These are phyloP conservation scores for Zelostemma sp. DNA, from an alignment of 1,140 invertebrate species.

Conservation along the genomic window DNA sequence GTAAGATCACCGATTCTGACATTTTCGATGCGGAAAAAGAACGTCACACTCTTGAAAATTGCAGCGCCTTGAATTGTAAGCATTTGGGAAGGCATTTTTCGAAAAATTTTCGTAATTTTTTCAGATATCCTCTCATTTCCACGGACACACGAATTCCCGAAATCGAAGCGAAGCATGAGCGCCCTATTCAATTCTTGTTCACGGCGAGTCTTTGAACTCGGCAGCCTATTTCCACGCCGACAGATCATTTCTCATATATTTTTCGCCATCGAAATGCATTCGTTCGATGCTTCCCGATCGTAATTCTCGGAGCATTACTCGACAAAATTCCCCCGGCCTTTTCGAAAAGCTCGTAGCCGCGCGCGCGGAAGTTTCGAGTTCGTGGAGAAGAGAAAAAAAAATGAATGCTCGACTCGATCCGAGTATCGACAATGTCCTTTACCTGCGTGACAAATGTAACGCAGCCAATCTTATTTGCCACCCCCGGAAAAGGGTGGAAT, in stretches of 20 bases:
- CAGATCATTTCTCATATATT: slow-evolving; percentile 71
- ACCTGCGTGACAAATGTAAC: slow-evolving; percentile 52
- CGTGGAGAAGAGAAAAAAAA: background rate
- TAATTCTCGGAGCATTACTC: slow-evolving; percentile 64
- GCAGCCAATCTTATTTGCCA: slow-evolving; percentile 40
- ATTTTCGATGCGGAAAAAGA: too few relatives aligned
- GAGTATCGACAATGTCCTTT: slow-evolving; percentile 5
- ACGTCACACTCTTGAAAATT: too few relatives aligned
- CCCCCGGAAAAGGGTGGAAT: slow-evolving; percentile 38
- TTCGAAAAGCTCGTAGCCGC: background rate
- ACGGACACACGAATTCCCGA: background rate
- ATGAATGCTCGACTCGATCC: slow-evolving; percentile 14
- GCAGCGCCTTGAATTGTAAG: too few relatives aligned
- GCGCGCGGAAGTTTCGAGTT: background rate
- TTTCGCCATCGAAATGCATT: slow-evolving; percentile 46
- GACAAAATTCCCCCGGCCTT: slow-evolving; percentile 55
- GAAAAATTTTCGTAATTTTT: too few relatives aligned
- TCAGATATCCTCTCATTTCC: too few relatives aligned
- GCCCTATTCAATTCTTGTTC: slow-evolving; percentile 57
- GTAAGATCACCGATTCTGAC: too few relatives aligned
- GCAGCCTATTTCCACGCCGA: slow-evolving; percentile 44
- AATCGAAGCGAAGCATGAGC: slow-evolving; percentile 17
- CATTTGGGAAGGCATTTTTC: too few relatives aligned
- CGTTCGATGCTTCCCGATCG: slow-evolving; percentile 48
- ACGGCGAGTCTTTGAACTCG: slow-evolving; percentile 57